Evolutionary conservation across 2,888 invertebrate species (phyloP), one percentile per base, ranked within the genome.

Genomic region (Callimorpha dominula): DNA sequence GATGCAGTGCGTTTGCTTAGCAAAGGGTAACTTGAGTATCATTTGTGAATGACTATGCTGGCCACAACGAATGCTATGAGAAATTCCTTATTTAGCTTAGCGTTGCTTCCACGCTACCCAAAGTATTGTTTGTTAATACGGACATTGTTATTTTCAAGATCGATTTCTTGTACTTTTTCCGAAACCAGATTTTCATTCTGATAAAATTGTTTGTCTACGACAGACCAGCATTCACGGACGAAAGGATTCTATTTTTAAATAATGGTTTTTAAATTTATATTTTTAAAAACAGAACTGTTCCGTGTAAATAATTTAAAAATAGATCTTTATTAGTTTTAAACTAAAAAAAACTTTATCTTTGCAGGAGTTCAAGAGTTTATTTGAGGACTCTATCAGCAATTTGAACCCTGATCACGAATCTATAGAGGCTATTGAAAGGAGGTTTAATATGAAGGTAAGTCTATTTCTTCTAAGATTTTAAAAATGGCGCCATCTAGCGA

Each of bases 311-410:
- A 46, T 46, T 8, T 46, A 8, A 46, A 43, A 6, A 46, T 46
- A 3, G 43, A 9, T 46, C 4, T 46, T 46, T 3, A 46, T 3
- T 9, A 12, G 11, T 9, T 4, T 12, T 12, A 11, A 57, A 20
- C 12, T 14, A 31, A 60, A 0, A 6, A 20, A 31, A 31, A 20
- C 6, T 60, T 31, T 11, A 31, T 60, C 14, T 31, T 70, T 70
- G 4, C 65, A 70, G 70, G 31, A 49, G 11, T 68, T 68, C 46
- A 68, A 68, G 60, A 14, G 43, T 20, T 67, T 52, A 1, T 68
- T 57, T 46, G 60, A 49, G 9, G 46, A 60, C 14, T 60, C 60
- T 60, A 60, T 31, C 7, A 12, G 4, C 60, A 14, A 60, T 9
- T 54, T 68, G 20, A 68, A 3, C 6, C 43, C 60, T 31, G 68